Evolutionary conservation across 2,113 vertebrate species (phyloP), one percentile per base, ranked within the genome.

Genomic region (Takifugu flavidus): DNA sequence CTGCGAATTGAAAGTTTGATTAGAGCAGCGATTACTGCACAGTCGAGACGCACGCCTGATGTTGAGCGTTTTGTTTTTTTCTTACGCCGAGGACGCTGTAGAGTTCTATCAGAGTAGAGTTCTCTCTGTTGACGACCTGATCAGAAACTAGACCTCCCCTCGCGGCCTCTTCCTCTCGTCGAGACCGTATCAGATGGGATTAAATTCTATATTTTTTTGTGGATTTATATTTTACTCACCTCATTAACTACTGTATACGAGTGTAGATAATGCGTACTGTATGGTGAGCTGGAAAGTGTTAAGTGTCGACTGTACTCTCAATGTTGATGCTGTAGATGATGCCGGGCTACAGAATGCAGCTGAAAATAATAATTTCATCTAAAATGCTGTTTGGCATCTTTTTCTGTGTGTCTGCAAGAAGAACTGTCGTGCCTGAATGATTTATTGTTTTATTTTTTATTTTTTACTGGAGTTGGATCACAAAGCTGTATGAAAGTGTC

Each of bases 151-250:
- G 8, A 11, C 34, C 5, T 39, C 34, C 34, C 11, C 29, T 31
- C 34, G 4, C 34, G 7, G 11, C 34, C 34, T 39, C 34, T 39
- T 39, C 34, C 34, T 11, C 5, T 31, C 29, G 1, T 31, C 72
- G 73, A 72, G 13, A 74, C 62, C 63, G 71, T 70, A 80, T 72
- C 26, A 71, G 74, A 76, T 74, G 57, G 34, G 64, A 84, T 83
- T 56, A 74, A 77, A 85, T 76, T 67, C 64, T 84, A 78, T 83
- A 85, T 89, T 53, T 87, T 89, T 89, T 88, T 85, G 77, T 80
- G 86, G 57, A 76, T 79, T 63, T 77, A 82, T 84, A 86, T 84
- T 87, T 87, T 83, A 82, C 75, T 82, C 74, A 77, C 67, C 58
- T 70, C 43, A 80, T 83, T 78, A 75, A 77, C 71, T 70, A 51